These are phyloP conservation scores for Typhlichthys subterraneus DNA, from an alignment of 2,797 vertebrate genomes.

Conservation along the genomic window DNA sequence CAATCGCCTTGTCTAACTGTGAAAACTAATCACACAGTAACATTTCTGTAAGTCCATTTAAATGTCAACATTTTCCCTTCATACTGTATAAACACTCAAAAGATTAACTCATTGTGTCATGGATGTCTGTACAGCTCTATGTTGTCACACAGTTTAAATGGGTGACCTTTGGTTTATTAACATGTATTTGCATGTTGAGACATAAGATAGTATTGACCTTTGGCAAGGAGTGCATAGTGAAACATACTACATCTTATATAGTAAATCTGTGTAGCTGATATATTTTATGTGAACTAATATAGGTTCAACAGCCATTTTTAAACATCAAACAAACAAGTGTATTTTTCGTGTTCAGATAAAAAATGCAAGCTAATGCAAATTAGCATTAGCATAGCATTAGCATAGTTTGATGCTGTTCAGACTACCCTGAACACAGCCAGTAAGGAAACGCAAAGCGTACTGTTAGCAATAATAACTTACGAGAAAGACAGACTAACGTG, in stretches of 20 bases:
- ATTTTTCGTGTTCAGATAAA: too few species aligned
- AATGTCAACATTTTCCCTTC: conserved; percentile 38
- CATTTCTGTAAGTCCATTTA: conserved; percentile 25
- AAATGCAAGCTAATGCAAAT: too few species aligned
- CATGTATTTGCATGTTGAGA: not conserved
- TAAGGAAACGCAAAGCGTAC: conserved; percentile 25
- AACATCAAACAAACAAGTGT: too few species aligned
- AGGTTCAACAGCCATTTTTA: too few species aligned
- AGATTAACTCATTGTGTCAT: conserved; percentile 34
- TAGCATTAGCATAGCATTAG: too few species aligned
- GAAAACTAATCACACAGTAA: conserved; percentile 57
- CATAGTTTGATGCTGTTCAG: too few species aligned
- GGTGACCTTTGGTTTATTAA: conserved; percentile 29
- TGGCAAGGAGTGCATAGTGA: too few species aligned
- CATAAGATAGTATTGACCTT: too few species aligned
- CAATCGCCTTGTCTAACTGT: conserved; percentile 69
- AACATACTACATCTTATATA: too few species aligned
- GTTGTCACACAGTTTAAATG: conserved; percentile 39
- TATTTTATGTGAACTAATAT: too few species aligned
- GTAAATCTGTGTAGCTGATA: too few species aligned
- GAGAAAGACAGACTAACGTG: conserved; percentile 22
- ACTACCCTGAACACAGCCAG: conserved; percentile 35
- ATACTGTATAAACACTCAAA: conserved; percentile 45
- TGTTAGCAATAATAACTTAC: conserved; percentile 67
- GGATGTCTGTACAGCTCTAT: conserved; percentile 41